Base-by-base conservation (phyloP, 23 tunicate genomes). In the Diplosoma virens region DNA sequence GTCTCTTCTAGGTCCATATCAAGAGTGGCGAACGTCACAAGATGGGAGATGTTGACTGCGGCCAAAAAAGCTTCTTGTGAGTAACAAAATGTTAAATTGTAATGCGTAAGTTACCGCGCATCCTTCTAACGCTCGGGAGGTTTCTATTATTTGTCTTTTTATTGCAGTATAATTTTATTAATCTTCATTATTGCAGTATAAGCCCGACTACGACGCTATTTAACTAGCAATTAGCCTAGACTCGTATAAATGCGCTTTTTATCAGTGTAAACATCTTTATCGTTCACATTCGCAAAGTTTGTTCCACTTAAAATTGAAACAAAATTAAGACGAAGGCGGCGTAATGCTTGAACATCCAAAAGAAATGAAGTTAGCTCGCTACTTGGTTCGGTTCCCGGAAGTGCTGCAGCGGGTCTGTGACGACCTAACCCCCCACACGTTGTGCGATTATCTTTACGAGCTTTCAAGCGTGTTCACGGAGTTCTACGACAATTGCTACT, bases 401-500 rank as follows among this genome's bases (percentile, higher is more conserved):
- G 54, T 92, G 37, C 66, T 92, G 81, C 75, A 76, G 50, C 84
- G 92, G 46, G 93, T 85, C 0, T 73, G 80, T 45, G 84, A 77
- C 32, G 98, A 85, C 27, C 75, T 92, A 33, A 61, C 84, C 16
- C 87, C 87, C 0, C 84, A 92, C 76, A 67, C 83, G 0, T 33
- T 92, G 25, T 92, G 98, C 59, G 98, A 92, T 37, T 92, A 85
- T 46, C 21, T 92, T 33, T 92, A 92, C 71, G 92, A 85, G 66
- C 58, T 92, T 34, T 37, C 98, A 6, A 58, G 79, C n/a, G 77
- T 79, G 6, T 92, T 85, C 60, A 85, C 98, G 0, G 92, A 92
- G 65, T 92, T 92, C 76, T 92, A 92, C 56, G 98, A 92, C 83
- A 64, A 29, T 7, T 92, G 98, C 77, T 92, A 92, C 70, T 85